Conservation (phyloP, 1,140 invertebrate genomes). For the Drosophila aff. region DNA sequence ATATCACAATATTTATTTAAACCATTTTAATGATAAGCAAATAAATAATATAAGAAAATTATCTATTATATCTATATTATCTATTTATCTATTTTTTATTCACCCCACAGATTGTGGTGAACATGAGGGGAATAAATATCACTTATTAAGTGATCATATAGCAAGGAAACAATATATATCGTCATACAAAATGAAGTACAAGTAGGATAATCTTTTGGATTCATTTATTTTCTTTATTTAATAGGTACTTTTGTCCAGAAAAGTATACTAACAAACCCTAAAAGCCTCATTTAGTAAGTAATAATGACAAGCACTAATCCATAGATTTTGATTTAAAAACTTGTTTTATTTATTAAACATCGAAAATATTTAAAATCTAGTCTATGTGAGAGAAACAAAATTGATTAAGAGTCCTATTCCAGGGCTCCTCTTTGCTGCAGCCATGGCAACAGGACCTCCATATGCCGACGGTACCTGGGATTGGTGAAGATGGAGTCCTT, state of each 20-base stretch:
- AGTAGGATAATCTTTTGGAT: too few relatives aligned
- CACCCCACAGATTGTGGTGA: too few relatives aligned
- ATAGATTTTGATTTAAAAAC: background rate
- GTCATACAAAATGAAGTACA: too few relatives aligned
- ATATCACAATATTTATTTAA: background rate
- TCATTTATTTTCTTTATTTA: too few relatives aligned
- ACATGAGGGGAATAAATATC: too few relatives aligned
- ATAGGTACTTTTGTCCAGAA: too few relatives aligned
- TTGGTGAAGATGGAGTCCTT: conserved; percentile 40
- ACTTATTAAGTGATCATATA: too few relatives aligned
- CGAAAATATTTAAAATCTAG: background rate
- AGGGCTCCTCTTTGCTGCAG: conserved; percentile 65
- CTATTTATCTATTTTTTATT: background rate
- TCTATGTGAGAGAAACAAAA: too few relatives aligned
- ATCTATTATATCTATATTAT: background rate
- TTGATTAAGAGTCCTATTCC: conserved; percentile 5
- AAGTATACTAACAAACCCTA: too few relatives aligned
- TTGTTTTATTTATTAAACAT: background rate
- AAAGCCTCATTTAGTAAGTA: too few relatives aligned
- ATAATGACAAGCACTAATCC: too few relatives aligned
- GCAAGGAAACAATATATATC: too few relatives aligned
- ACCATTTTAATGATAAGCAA: background rate
- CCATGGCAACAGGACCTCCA: conserved; percentile 65
- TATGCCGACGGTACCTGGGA: conserved; percentile 32
- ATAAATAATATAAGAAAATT: background rate